phyloP scores from a whole-genome alignment of 2,113 vertebrate genomes.

The Perccottus glenii region DNA sequence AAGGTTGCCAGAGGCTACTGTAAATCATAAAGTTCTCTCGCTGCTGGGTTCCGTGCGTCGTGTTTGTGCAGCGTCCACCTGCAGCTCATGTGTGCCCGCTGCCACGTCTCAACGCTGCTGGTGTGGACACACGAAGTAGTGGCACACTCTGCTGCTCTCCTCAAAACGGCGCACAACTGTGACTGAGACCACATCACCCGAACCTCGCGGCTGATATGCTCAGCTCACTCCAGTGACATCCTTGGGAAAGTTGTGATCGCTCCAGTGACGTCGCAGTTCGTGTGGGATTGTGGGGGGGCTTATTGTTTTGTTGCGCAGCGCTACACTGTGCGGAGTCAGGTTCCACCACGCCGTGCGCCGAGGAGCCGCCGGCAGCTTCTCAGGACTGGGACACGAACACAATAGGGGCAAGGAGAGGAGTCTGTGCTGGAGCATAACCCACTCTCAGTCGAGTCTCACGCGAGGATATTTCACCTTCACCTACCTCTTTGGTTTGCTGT shows the following conservation, averaged over 20 bases:
- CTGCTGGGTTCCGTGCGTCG: not conserved
- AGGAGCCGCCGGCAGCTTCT: slow-evolving; percentile 62
- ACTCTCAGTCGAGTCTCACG: slow-evolving; percentile 25
- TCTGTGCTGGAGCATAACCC: slow-evolving; percentile 34
- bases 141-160: slow-evolving; percentile 44
- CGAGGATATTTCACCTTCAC: slow-evolving; percentile 63
- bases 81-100: slow-evolving; percentile 67
- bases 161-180: slow-evolving; percentile 40
- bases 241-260: slow-evolving; percentile 42
- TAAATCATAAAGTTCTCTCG: slow-evolving; percentile 20
- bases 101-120: slow-evolving; percentile 67
- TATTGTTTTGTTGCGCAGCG: slow-evolving; percentile 57
- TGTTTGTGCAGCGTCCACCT: slow-evolving; percentile 55
- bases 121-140: slow-evolving; percentile 58
- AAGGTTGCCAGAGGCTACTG: not conserved
- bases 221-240: slow-evolving; percentile 3
- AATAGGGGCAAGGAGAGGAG: slow-evolving; percentile 48
- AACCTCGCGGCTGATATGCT: slow-evolving; percentile 3
- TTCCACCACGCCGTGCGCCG: slow-evolving; percentile 71
- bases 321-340: slow-evolving; percentile 68
- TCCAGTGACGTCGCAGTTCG: not conserved
- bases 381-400: slow-evolving; percentile 49
- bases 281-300: slow-evolving; percentile 2
- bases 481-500: slow-evolving; percentile 23
- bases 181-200: slow-evolving; percentile 27